A percentile compares a stretch with the other conserved stretches of the same genome.
phyloP scores from a whole-genome alignment of 1,140 invertebrate genomes.

The Caenorhabditis inopinata region DNA sequence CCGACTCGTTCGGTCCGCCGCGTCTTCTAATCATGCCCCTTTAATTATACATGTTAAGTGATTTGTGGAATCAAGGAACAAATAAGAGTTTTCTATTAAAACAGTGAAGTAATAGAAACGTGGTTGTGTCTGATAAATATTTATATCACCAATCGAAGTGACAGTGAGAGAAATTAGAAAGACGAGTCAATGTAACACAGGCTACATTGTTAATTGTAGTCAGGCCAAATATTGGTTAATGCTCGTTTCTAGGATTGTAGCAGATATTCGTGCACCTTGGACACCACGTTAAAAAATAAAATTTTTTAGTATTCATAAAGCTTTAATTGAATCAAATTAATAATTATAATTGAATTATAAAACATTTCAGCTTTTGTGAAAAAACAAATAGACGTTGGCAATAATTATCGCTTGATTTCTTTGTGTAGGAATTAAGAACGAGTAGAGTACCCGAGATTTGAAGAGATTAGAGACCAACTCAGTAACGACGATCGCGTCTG shows the following conservation, averaged over 20 bases:
- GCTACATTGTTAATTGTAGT: not conserved
- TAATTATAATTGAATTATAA: not conserved
- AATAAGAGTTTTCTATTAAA: not conserved
- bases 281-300: too few relatives aligned
- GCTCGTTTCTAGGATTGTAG: not conserved
- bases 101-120: not conserved
- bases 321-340: too few relatives aligned
- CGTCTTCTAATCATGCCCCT: constrained; percentile 3
- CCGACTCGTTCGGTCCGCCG: constrained; percentile 1
- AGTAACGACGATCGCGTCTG: constrained; percentile 37
- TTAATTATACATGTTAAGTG: too few relatives aligned
- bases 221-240: constrained; percentile 18
- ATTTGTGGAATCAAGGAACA: not conserved
- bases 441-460: not conserved
- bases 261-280: constrained; percentile 18
- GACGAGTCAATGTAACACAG: not conserved
- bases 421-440: not conserved
- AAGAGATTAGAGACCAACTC: not conserved
- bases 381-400: not conserved
- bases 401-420: too few relatives aligned
- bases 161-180: not conserved
- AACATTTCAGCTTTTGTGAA: too few relatives aligned
- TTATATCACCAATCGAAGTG: not conserved
- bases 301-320: too few relatives aligned
- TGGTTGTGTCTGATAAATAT: not conserved